Conservation (phyloP, 2,113 vertebrate species). For the Phrynosoma blainvillii region DNA sequence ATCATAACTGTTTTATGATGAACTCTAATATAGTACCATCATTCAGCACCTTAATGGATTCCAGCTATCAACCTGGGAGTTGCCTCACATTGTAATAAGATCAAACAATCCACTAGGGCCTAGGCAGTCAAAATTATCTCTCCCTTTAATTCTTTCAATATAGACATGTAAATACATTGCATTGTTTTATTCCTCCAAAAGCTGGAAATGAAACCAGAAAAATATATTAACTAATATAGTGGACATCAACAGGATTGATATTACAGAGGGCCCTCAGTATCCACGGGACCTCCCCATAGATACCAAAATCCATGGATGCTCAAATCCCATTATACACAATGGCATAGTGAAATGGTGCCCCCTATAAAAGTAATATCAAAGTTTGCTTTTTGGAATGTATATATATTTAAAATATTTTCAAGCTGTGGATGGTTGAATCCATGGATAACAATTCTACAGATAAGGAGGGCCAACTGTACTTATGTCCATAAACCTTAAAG, state of each 20-base stretch:
- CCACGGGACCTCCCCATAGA: too few species aligned
- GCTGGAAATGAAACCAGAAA: not conserved
- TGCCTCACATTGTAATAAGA: not conserved
- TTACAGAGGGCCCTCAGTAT: not conserved
- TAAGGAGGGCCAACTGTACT: not conserved
- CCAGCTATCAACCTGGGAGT: not conserved
- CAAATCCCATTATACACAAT: too few species aligned
- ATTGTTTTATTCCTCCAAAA: not conserved
- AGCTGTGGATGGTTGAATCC: too few species aligned
- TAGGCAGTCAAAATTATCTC: not conserved
- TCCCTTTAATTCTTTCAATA: not conserved
- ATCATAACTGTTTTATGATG: slow-evolving; percentile 17
- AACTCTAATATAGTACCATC: not conserved
- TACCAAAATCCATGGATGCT: too few species aligned
- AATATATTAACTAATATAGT: slow-evolving; percentile 2
- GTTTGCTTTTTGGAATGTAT: too few species aligned
- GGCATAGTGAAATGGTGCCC: too few species aligned
- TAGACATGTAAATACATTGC: not conserved
- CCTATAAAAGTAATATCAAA: not conserved
- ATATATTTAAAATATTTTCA: too few species aligned
- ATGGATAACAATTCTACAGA: too few species aligned
- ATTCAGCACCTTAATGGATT: slow-evolving; percentile 14
- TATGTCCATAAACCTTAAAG: not conserved
- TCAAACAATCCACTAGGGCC: slow-evolving; percentile 1
- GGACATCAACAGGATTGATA: not conserved